Conservation (phyloP, 2,888 invertebrate species). For the Chloroclystis v-ata region DNA sequence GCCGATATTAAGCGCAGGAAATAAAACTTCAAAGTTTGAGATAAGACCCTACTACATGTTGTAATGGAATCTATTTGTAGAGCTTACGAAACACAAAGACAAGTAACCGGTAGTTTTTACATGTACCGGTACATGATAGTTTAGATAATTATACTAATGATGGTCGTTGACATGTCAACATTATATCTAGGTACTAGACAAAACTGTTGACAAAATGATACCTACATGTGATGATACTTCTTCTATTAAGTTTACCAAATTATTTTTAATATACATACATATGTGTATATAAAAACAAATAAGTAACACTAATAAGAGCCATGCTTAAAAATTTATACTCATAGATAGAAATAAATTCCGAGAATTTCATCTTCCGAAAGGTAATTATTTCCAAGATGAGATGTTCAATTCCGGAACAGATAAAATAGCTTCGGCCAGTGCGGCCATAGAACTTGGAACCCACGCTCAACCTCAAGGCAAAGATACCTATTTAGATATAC, state of each 20-base stretch:
- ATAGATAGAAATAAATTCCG: not conserved
- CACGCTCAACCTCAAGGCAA: conserved; percentile 33
- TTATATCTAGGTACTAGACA: not conserved
- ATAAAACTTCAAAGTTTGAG: conserved; percentile 65
- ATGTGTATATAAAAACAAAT: too few species aligned
- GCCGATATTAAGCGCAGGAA: conserved; percentile 61
- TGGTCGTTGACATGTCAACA: not conserved
- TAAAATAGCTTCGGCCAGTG: conserved; percentile 21
- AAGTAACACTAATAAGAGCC: too few species aligned
- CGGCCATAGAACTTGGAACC: conserved; percentile 19
- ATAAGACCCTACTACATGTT: conserved; percentile 37
- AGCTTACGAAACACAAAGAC: conserved; percentile 35
- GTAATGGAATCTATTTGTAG: conserved; percentile 40
- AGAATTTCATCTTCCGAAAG: not conserved
- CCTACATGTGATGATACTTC: not conserved
- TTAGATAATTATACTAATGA: conserved; percentile 7
- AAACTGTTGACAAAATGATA: not conserved
- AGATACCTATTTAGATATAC: conserved; percentile 51
- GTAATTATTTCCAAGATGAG: conserved; percentile 7
- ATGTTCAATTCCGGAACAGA: conserved; percentile 17
- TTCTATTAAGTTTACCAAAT: too few species aligned
- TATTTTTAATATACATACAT: too few species aligned
- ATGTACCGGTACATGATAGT: conserved; percentile 6
- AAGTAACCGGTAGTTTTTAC: conserved; percentile 29
- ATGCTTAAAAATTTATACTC: too few species aligned